Conservation (phyloP, 2,113 vertebrate genomes). For the Amblyornis subalaris region DNA sequence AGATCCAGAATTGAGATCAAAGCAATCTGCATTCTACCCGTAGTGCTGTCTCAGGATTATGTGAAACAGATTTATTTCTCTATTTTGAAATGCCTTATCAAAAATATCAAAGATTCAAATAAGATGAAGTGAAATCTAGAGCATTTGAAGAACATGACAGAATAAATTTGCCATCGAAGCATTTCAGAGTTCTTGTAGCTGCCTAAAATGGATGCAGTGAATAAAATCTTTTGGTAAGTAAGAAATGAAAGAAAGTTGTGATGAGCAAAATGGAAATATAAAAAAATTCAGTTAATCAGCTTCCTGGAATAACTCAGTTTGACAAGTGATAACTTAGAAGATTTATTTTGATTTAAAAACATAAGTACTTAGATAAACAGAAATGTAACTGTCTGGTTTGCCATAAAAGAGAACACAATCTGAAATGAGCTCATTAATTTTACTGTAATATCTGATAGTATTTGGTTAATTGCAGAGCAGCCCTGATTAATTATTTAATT, state of each 20-base stretch:
- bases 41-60: not conserved
- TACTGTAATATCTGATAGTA: slow-evolving; percentile 4
- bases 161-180: not conserved
- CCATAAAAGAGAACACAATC: not conserved
- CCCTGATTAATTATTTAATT: slow-evolving; percentile 41
- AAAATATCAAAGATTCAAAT: not conserved
- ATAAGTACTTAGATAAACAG: not conserved
- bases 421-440: slow-evolving; percentile 5
- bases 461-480: not conserved
- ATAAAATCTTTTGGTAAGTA: not conserved
- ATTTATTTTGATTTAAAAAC: not conserved
- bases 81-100: not conserved
- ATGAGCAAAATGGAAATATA: not conserved
- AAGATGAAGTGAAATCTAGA: not conserved
- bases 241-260: not conserved
- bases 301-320: not conserved
- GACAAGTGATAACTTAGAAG: not conserved
- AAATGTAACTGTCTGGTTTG: not conserved
- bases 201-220: not conserved
- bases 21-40: not conserved
- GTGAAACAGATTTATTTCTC: not conserved
- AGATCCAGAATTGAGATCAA: not conserved
- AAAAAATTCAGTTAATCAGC: not conserved
- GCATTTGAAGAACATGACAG: not conserved
- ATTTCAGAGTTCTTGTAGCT: not conserved